Base-by-base conservation (phyloP, 2,113 vertebrate genomes). In the Numenius arquata region DNA sequence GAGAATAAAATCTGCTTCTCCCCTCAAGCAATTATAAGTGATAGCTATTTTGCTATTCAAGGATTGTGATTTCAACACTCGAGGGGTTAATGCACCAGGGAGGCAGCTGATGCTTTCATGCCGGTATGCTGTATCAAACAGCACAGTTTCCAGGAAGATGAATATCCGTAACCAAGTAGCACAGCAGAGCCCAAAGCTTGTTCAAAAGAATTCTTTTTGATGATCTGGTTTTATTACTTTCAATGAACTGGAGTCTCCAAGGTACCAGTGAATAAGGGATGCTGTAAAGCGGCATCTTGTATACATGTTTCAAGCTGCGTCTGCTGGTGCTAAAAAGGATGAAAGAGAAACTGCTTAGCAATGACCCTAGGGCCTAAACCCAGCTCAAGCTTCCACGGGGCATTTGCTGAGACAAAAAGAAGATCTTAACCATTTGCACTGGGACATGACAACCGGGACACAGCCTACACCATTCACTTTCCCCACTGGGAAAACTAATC, bases 201-300 rank as follows among this genome's bases (percentile, higher is more conserved):
- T 96, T 97, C 96, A 97, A 97, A 97, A 96, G 96, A 95, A 96
- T 94, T 96, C 92, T 93, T 97, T 97, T 95, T 94, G 96, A 97
- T 97, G 97, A 96, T 97, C 94, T 95, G 96, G 95, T 96, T 96
- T 97, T 97, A 97, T 97, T 97, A 95, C 96, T 97, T 97, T 96
- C 95, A 97, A 97, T 97, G 97, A 97, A 95, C 95, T 72, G 83
- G 82, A 96, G 95, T 97, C 96, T 97, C 96, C 91, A 97, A 97
- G 96, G 96, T 96, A 97, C 89, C 82, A n/a, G 93, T 94, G 96
- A 97, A 97, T 97, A 95, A 95, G 96, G 95, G 85, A 96, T 97
- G 96, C 91, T 97, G 90, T 82, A 97, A 97, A 97, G 96, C 88
- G 1, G 89, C 97, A 87, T 95, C 97, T 96, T 97, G 96, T 97